Evolutionary conservation across 2,888 invertebrate genomes (phyloP).

Genomic region (Nomada goodeniana): DNA sequence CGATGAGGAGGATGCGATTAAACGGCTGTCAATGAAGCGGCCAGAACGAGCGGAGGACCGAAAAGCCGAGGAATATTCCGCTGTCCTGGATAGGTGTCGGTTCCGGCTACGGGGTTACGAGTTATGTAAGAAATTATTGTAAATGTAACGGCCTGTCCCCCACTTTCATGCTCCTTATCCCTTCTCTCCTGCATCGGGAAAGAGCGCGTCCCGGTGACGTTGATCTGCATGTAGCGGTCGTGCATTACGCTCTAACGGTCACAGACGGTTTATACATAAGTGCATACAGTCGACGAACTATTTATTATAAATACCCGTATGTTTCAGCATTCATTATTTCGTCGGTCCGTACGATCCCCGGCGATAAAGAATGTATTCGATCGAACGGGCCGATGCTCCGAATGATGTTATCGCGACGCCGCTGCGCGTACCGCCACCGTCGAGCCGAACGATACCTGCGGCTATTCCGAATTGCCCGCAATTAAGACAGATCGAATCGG

Average conservation of each 20-base stretch:
- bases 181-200: slow-evolving; percentile 51
- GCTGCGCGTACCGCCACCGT: no score
- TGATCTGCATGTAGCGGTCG: slow-evolving; percentile 74
- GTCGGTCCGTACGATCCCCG: no score
- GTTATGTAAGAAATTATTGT: slow-evolving; percentile 73
- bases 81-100: slow-evolving; percentile 48
- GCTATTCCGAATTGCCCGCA: no score
- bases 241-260: slow-evolving; percentile 73
- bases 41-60: not conserved
- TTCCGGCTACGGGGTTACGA: slow-evolving; percentile 50
- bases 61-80: slow-evolving; percentile 53
- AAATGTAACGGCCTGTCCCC: slow-evolving; percentile 68
- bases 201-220: slow-evolving; percentile 64
- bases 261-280: slow-evolving; percentile 62
- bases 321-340: not conserved
- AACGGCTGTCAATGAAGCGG: not conserved
- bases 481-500: no score
- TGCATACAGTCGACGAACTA: slow-evolving; percentile 36
- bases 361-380: not conserved
- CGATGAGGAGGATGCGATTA: no score
- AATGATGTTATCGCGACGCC: not conserved
- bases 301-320: slow-evolving; percentile 26
- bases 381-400: not conserved
- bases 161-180: slow-evolving; percentile 28
- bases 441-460: no score